Evolutionary conservation across 1,140 invertebrate genomes (phyloP).

Genomic region (Adoxophyes honmai): DNA sequence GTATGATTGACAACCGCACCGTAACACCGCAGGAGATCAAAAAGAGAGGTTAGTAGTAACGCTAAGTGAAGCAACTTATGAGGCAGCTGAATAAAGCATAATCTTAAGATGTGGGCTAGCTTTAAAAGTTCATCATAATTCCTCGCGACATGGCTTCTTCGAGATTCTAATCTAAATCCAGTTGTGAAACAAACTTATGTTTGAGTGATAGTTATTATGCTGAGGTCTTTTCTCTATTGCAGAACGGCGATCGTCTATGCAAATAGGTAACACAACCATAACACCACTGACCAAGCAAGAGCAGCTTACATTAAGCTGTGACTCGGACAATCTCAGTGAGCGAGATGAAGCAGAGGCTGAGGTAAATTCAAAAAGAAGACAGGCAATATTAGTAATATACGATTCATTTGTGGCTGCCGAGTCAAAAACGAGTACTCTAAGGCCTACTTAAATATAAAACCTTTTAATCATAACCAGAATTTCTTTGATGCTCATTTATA

Average conservation of each 20-base stretch:
- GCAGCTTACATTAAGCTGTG: constrained; percentile 79
- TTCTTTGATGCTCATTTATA: too few relatives aligned
- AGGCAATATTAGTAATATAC: too few relatives aligned
- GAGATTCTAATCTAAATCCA: too few relatives aligned
- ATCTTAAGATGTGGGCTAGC: too few relatives aligned
- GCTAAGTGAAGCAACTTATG: too few relatives aligned
- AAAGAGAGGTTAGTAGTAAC: constrained; percentile 75
- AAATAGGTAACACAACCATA: constrained; percentile 85
- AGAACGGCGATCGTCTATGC: constrained; percentile 71
- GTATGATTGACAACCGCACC: constrained; percentile 79
- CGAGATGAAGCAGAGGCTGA: constrained; percentile 90
- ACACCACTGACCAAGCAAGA: constrained; percentile 78
- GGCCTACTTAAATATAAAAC: too few relatives aligned
- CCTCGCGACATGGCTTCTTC: not conserved
- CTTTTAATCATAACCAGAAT: too few relatives aligned
- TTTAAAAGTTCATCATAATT: not conserved
- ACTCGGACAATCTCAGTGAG: constrained; percentile 84
- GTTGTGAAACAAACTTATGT: too few relatives aligned
- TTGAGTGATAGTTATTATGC: not conserved
- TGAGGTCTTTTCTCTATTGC: constrained; percentile 27
- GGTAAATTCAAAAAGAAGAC: constrained; percentile 57
- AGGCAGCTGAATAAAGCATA: too few relatives aligned
- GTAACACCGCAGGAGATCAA: constrained; percentile 74
- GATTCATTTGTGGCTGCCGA: too few relatives aligned
- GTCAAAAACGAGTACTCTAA: too few relatives aligned